phyloP scores from a whole-genome alignment of 1,140 invertebrate genomes.

The Condylostylus longicornis region DNA sequence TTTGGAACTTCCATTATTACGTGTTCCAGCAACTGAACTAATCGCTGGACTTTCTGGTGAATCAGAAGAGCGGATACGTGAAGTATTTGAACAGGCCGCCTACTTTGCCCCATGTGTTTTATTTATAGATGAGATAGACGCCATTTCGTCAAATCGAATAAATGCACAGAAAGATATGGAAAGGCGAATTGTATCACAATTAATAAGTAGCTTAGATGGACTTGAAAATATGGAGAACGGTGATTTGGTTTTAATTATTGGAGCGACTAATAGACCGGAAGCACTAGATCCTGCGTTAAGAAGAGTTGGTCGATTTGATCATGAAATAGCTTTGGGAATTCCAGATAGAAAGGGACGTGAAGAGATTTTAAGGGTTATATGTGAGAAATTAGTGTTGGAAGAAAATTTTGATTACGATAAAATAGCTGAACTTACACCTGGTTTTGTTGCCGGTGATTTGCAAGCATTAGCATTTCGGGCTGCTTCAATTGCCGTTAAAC shows the following conservation, averaged over 20 bases:
- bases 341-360: conserved; percentile 68
- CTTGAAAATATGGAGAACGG: conserved; percentile 44
- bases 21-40: conserved; percentile 78
- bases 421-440: conserved; percentile 75
- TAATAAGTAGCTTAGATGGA: conserved; percentile 78
- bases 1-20: conserved; percentile 58
- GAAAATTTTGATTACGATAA: conserved; percentile 50
- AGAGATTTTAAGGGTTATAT: conserved; percentile 56
- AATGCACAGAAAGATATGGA: conserved; percentile 90
- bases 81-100: conserved; percentile 75
- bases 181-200: conserved; percentile 80
- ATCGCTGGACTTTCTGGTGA: conserved; percentile 91
- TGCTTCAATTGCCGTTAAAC: conserved; percentile 67
- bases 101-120: conserved; percentile 62
- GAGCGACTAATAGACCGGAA: conserved; percentile 89
- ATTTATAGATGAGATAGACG: conserved; percentile 92
- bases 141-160: conserved; percentile 71
- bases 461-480: conserved; percentile 73
- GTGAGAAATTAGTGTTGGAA: conserved; percentile 52
- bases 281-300: conserved; percentile 83
- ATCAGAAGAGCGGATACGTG: conserved; percentile 81
- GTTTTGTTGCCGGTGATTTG: conserved; percentile 94
- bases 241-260: conserved; percentile 70
- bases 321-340: conserved; percentile 86
- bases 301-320: conserved; percentile 79